Evolutionary conservation across 2,113 vertebrate species (phyloP).

Genomic region (Prietella phreatophila): DNA sequence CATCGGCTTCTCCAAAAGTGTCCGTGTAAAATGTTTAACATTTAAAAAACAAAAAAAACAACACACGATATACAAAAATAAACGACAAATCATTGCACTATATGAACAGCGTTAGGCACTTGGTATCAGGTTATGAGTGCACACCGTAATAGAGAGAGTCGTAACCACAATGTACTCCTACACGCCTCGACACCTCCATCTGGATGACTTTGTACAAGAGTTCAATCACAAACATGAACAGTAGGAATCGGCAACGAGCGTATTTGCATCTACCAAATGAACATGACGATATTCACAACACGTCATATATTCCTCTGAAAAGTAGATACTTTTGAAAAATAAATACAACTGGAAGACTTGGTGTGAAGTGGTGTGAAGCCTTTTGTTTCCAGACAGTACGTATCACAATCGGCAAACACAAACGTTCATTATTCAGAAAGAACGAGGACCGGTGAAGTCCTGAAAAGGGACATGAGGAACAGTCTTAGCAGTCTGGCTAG

Average conservation of each 20-base stretch:
- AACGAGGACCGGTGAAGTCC: too few species aligned
- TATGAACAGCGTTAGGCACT: slow-evolving; percentile 46
- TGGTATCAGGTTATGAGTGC: slow-evolving; percentile 27
- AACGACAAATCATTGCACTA: slow-evolving; percentile 30
- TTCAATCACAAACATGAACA: slow-evolving; percentile 2
- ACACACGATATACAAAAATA: slow-evolving; percentile 38
- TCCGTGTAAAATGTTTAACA: slow-evolving; percentile 46
- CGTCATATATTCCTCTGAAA: slow-evolving; percentile 35
- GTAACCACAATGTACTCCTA: not conserved
- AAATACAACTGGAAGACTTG: slow-evolving; percentile 49
- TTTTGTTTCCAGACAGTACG: not conserved
- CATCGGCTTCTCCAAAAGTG: slow-evolving; percentile 18
- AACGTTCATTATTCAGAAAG: not conserved
- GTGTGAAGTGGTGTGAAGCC: slow-evolving; percentile 15
- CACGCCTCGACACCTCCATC: not conserved
- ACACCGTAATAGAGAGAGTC: not conserved
- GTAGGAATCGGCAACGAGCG: not conserved
- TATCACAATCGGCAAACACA: not conserved
- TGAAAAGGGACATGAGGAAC: not conserved
- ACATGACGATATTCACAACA: slow-evolving; percentile 28
- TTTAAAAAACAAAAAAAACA: slow-evolving; percentile 27
- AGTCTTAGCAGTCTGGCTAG: not conserved
- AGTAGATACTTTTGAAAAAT: slow-evolving; percentile 31
- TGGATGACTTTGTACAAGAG: not conserved
- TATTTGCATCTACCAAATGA: not conserved